phyloP scores from a whole-genome alignment of 2,797 vertebrate species.

The Pipistrellus kuhlii region DNA sequence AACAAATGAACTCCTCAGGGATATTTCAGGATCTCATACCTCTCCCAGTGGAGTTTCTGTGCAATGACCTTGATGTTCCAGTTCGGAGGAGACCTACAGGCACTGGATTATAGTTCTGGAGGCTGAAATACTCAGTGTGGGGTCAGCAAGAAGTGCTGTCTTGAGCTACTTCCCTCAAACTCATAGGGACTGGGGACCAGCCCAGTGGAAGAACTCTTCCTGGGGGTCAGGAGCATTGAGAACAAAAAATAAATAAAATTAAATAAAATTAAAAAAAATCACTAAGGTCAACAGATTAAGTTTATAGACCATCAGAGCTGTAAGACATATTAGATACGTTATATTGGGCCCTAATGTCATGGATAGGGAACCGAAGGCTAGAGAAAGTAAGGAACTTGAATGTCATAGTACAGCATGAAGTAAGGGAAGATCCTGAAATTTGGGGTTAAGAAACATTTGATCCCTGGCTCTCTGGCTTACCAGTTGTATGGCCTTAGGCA shows the following conservation, averaged over 20 bases:
- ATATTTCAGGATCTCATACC: not conserved
- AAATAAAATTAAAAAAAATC: not conserved
- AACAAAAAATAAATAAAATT: not conserved
- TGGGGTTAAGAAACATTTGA: not conserved
- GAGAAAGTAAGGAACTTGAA: not conserved
- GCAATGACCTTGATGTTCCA: not conserved
- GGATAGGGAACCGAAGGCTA: not conserved
- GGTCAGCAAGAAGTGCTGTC: not conserved
- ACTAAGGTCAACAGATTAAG: not conserved
- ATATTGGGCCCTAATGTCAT: not conserved
- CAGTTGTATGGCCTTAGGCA: not conserved
- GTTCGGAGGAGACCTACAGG: not conserved
- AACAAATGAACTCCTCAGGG: conserved; percentile 40
- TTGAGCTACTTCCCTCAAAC: not conserved
- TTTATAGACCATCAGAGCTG: not conserved
- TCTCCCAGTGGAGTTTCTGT: not conserved
- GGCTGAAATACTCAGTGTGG: not conserved
- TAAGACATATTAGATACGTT: not conserved
- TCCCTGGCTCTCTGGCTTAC: not conserved
- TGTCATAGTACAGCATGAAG: not conserved
- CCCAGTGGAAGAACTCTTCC: not conserved
- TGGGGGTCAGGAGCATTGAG: not conserved
- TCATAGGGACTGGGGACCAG: not conserved
- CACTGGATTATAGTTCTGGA: not conserved
- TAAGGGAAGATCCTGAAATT: not conserved